phyloP scores from a whole-genome alignment of 2,113 vertebrate species.

The Chauna torquata region DNA sequence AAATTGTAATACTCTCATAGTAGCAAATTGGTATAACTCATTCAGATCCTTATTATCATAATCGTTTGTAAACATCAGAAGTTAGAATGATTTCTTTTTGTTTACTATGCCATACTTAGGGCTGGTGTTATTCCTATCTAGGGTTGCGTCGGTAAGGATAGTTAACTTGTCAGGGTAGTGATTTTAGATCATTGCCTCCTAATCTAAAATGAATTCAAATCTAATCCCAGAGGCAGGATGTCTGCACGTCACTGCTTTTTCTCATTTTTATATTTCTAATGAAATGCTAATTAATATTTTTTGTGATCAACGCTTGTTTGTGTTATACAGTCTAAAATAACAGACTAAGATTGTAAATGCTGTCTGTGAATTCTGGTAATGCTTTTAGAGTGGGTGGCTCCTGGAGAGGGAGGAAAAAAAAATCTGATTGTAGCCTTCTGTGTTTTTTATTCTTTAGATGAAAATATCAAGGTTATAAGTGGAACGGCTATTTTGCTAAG shows the following conservation, averaged over 20 bases:
- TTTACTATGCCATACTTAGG: background rate
- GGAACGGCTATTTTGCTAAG: background rate
- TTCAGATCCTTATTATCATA: background rate
- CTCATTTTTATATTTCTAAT: slow-evolving; percentile 19
- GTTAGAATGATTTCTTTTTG: background rate
- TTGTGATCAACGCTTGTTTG: background rate
- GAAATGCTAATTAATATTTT: slow-evolving; percentile 53
- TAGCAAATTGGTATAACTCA: background rate
- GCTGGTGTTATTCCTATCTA: background rate
- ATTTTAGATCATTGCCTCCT: slow-evolving; percentile 34
- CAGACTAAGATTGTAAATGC: background rate
- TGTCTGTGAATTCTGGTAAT: background rate
- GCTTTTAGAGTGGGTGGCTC: slow-evolving; percentile 1
- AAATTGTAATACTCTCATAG: background rate
- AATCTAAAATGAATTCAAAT: slow-evolving; percentile 35
- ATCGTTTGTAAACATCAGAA: background rate
- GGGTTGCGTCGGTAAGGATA: background rate
- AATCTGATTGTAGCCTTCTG: background rate
- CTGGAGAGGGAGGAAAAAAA: background rate
- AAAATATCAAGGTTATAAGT: background rate
- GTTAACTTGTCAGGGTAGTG: background rate
- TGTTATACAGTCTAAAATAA: background rate
- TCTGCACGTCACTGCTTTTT: slow-evolving; percentile 1
- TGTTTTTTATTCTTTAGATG: background rate
- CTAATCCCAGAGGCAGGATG: slow-evolving; percentile 5